These are phyloP conservation scores for Platyura marginata DNA, from an alignment of 1,140 invertebrate species.

Conservation along the genomic window DNA sequence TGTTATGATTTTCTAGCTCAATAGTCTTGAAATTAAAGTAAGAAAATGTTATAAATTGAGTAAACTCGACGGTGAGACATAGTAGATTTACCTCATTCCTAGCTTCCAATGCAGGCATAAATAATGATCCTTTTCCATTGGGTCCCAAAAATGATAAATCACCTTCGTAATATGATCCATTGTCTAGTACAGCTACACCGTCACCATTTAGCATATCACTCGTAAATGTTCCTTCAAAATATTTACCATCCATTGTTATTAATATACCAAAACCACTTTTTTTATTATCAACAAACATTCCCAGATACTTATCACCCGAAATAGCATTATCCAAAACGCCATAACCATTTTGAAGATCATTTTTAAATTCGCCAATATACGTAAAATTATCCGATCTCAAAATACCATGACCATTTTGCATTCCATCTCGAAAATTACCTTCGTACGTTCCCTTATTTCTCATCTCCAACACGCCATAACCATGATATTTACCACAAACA, in stretches of 20 bases:
- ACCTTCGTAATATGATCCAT: conserved; percentile 75
- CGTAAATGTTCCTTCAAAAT: conserved; percentile 72
- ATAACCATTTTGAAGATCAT: conserved; percentile 59
- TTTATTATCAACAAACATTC: conserved; percentile 65
- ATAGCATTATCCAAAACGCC: conserved; percentile 74
- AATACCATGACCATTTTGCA: conserved; percentile 66
- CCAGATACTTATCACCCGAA: conserved; percentile 75
- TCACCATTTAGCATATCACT: conserved; percentile 61
- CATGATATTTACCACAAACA: conserved; percentile 67
- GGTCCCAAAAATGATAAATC: conserved; percentile 43
- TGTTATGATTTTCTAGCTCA: conserved; percentile 9
- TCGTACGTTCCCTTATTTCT: conserved; percentile 54
- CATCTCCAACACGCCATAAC: conserved; percentile 56
- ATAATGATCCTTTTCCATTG: conserved; percentile 62
- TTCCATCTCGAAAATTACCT: conserved; percentile 67
- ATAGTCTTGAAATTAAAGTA: not conserved
- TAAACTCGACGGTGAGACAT: not conserved
- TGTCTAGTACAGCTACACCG: conserved; percentile 73
- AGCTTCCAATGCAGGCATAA: conserved; percentile 42
- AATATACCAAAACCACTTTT: conserved; percentile 65
- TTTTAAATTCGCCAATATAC: conserved; percentile 71
- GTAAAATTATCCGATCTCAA: conserved; percentile 63
- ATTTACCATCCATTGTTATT: conserved; percentile 73
- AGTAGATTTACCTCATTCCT: not conserved
- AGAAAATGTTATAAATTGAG: not conserved